phyloP scores from a whole-genome alignment of 1,140 invertebrate species.

The Hermetia illucens region DNA sequence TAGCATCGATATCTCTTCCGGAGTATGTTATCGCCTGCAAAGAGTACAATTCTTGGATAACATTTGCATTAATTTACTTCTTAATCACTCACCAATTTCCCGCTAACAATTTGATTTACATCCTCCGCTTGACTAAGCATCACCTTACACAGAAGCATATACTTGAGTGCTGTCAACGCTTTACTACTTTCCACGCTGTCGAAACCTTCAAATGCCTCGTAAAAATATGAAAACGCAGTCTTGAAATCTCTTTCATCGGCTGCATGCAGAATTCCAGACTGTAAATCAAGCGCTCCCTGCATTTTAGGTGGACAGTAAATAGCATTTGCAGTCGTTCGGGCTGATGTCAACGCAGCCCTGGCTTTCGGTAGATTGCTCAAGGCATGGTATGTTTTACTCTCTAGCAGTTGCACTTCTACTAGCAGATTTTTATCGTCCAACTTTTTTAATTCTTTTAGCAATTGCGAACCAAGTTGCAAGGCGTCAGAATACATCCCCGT shows the following conservation, averaged over 20 bases:
- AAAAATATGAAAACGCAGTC: constrained; percentile 99
- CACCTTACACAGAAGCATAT: constrained; percentile 98
- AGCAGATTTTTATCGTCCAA: constrained; percentile 97
- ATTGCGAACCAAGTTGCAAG: constrained; percentile 61
- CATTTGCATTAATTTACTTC: background rate
- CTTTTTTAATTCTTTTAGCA: constrained; percentile 94
- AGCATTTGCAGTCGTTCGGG: constrained; percentile 95
- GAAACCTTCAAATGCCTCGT: constrained; percentile 99
- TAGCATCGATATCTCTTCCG: constrained; percentile 90
- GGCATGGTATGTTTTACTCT: constrained; percentile 98
- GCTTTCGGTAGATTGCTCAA: constrained; percentile 94
- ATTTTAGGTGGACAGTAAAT: constrained; percentile 98
- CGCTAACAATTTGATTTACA: constrained; percentile 87
- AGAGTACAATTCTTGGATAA: background rate
- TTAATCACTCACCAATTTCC: constrained; percentile 52
- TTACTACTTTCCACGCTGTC: constrained; percentile 88
- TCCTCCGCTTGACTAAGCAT: constrained; percentile 95
- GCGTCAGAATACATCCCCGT: constrained; percentile 82
- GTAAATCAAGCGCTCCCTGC: constrained; percentile 91
- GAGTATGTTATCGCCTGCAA: constrained; percentile 79
- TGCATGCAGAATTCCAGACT: constrained; percentile 96
- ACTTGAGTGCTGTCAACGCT: constrained; percentile 89
- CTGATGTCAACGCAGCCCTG: constrained; percentile 91
- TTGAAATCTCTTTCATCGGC: constrained; percentile 99
- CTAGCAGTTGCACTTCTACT: constrained; percentile 91